Evolutionary conservation across 2,888 invertebrate species (phyloP).

Genomic region (Campopleginae sp.): DNA sequence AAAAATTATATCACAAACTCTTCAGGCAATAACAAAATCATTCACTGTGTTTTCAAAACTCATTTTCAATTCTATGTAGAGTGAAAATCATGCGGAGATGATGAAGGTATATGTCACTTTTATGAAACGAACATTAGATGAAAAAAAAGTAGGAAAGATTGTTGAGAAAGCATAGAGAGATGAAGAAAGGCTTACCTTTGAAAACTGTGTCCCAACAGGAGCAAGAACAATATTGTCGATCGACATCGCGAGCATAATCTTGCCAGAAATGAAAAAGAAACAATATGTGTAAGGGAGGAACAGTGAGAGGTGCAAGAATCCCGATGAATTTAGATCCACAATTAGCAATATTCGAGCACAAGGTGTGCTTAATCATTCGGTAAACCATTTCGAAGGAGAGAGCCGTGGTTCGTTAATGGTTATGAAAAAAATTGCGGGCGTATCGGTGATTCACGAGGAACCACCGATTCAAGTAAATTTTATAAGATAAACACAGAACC

Average conservation of each 20-base stretch:
- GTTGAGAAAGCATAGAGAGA: background rate
- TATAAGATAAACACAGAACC: background rate
- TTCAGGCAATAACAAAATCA: background rate
- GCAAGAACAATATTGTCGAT: constrained; percentile 88
- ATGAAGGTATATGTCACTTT: background rate
- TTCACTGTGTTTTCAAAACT: background rate
- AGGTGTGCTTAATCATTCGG: constrained; percentile 76
- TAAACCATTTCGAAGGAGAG: constrained; percentile 63
- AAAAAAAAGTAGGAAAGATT: background rate
- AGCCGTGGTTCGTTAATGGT: background rate
- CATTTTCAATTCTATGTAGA: background rate
- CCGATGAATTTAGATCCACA: constrained; percentile 80
- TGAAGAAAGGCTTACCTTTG: constrained; percentile 85
- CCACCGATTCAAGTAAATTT: background rate
- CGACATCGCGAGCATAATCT: constrained; percentile 88
- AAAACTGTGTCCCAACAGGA: constrained; percentile 92
- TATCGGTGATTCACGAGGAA: background rate
- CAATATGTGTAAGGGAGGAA: constrained; percentile 88
- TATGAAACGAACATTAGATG: background rate
- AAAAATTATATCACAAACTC: background rate
- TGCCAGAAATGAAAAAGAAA: constrained; percentile 89
- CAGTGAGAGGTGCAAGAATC: constrained; percentile 80
- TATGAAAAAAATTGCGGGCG: background rate
- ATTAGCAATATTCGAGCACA: constrained; percentile 77
- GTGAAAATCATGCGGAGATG: background rate